Evolutionary conservation across 2,888 invertebrate genomes (phyloP), one percentile per base, ranked within the genome.

Genomic region (Peribatodes rhomboidaria): DNA sequence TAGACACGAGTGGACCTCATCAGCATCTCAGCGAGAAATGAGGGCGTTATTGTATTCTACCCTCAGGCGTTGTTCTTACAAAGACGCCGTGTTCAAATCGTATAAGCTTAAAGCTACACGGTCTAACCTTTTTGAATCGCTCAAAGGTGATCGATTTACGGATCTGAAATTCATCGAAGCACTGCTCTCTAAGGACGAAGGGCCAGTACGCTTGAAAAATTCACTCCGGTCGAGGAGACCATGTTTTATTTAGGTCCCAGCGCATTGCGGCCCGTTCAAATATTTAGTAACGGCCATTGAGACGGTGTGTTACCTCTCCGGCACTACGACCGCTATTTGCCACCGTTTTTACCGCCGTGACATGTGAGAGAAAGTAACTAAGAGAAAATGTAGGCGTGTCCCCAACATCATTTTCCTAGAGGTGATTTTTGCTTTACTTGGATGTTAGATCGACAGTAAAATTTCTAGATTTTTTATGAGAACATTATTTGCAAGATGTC

Each of bases 221-320:
- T 90, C 84, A 90, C 78, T 74, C 78, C 80, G 77, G 82, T 80
- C 76, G 81, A 81, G 74, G 75, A 78, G 70, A 62, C 50, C 84
- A 88, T 89, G 88, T 89, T 89, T 90, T 91, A 90, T 89, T 85
- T 88, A 90, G 83, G 77, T 74, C 76, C 70, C 73, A 78, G 87
- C 87, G 88, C 89, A 90, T 72, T 90, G 90, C 90, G 88, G 86
- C 81, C 74, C 78, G 73, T 80, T 90, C 80, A 85, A 90, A 90
- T 88, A 89, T 90, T 90, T 84, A 90, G 83, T 75, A 79, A 83
- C 84, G 78, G 80, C 85, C 83, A 84, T 82, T 81, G 86, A 85
- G 83, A 83, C 83, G 74, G 69, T 70, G 74, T 77, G 78, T 78
- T 84, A 85, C 83, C 83, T 85, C 79, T 68, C 70, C 70, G 69